A percentile compares a stretch with the other conserved stretches of the same genome.
phyloP scores from a whole-genome alignment of 1,140 invertebrate genomes.

The Drosophila sproati region DNA sequence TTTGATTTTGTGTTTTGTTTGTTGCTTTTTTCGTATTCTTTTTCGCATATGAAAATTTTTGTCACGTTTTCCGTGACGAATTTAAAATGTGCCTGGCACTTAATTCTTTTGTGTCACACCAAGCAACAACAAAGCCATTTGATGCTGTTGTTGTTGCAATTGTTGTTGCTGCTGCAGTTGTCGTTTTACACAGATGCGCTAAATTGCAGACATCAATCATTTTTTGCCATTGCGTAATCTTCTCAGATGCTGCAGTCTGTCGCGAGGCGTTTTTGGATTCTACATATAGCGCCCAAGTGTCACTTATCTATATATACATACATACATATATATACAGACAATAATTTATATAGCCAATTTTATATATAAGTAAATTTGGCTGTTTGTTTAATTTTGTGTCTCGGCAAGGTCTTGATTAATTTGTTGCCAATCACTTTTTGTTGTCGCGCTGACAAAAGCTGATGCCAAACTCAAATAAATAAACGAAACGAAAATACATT shows the following conservation, averaged over 20 bases:
- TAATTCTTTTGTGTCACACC: constrained; percentile 80
- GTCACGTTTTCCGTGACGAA: constrained; percentile 83
- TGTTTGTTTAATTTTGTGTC: constrained; percentile 46
- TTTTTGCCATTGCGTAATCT: constrained; percentile 73
- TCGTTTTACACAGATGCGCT: constrained; percentile 78
- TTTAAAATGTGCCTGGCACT: constrained; percentile 81
- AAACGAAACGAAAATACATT: constrained; percentile 47
- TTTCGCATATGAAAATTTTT: constrained; percentile 78
- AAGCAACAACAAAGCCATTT: constrained; percentile 26
- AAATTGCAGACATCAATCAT: constrained; percentile 83
- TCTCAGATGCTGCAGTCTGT: constrained; percentile 35
- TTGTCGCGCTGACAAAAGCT: constrained; percentile 74
- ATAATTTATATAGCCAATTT: background rate
- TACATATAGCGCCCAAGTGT: constrained; percentile 42
- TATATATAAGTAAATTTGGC: constrained; percentile 1
- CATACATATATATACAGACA: background rate
- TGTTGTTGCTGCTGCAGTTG: constrained; percentile 55
- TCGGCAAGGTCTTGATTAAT: constrained; percentile 81
- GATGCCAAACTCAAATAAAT: constrained; percentile 48
- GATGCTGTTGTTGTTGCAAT: constrained; percentile 28
- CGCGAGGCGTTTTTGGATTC: constrained; percentile 41
- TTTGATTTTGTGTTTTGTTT: constrained; percentile 13
- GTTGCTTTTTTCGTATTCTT: constrained; percentile 25
- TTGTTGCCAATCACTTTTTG: constrained; percentile 82
- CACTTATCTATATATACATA: constrained; percentile 1